Percentiles rank a stretch among this genome's conserved stretches.
Evolutionary conservation across 2,113 vertebrate species (phyloP).

Genomic region (Pollachius pollachius): DNA sequence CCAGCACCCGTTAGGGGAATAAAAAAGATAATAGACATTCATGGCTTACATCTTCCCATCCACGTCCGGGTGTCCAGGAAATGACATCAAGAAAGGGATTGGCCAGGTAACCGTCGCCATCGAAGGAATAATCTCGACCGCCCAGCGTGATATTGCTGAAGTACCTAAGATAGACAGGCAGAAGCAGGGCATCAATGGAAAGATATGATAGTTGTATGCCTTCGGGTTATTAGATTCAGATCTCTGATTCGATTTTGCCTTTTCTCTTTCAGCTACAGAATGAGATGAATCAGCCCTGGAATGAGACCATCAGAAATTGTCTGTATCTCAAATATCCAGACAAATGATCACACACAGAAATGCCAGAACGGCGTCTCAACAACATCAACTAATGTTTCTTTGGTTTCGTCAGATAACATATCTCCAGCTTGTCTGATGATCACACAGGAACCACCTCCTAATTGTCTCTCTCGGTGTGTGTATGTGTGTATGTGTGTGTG

Average conservation of each 20-base stretch:
- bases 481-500: too few relatives aligned
- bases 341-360: slow-evolving; percentile 52
- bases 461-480: slow-evolving; percentile 36
- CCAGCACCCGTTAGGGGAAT: too few relatives aligned
- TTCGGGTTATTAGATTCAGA: background rate
- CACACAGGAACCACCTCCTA: slow-evolving; percentile 38
- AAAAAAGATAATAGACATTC: background rate
- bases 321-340: slow-evolving; percentile 50
- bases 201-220: slow-evolving; percentile 7
- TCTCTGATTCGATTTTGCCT: slow-evolving; percentile 7
- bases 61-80: slow-evolving; percentile 86
- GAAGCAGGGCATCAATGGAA: slow-evolving; percentile 8
- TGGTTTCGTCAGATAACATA: slow-evolving; percentile 17
- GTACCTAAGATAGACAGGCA: slow-evolving; percentile 72
- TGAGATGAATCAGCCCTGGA: slow-evolving; percentile 32
- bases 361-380: slow-evolving; percentile 42
- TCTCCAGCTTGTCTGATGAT: slow-evolving; percentile 46
- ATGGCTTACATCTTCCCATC: slow-evolving; percentile 91
- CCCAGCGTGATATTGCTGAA: slow-evolving; percentile 94
- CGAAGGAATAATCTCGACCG: slow-evolving; percentile 90
- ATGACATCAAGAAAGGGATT: slow-evolving; percentile 93
- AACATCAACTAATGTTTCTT: slow-evolving; percentile 49
- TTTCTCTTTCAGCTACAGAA: slow-evolving; percentile 29
- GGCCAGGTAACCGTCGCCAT: slow-evolving; percentile 87
- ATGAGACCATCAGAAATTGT: slow-evolving; percentile 38